Evolutionary conservation across 2,888 invertebrate genomes (phyloP), one percentile per base, ranked within the genome.

Genomic region (Amphiduros pacificus): DNA sequence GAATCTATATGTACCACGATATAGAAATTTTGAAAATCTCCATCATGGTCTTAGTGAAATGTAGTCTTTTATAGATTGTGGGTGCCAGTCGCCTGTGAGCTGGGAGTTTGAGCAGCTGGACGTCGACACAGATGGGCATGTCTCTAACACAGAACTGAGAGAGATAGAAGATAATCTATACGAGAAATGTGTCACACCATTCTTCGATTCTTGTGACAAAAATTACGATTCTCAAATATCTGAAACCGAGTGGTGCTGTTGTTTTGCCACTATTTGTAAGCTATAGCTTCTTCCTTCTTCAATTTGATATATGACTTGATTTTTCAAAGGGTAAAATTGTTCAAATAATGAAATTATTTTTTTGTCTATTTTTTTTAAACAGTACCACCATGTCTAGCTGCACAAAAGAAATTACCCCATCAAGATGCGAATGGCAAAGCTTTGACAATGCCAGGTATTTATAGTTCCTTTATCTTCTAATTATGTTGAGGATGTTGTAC

Each of bases 81-180:
- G 57, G 70, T 94, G 94, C 84, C 92, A 93, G 84, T 87, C 88
- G 61, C 94, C 94, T 84, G 94, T 94, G 69, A 90, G 91, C 82
- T 95, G 94, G 94, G 94, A 95, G 94, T 94, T 95, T 85, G 89
- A 89, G 69, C 94, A 94, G 84, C 87, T 94, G 82, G 94, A 95
- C 85, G 84, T 88, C 66, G 92, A 93, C 82, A 88, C 88, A 62
- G 93, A 94, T 83, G 89, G 89, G 0, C 85, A 87, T 72, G 87
- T 94, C 65, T 92, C 92, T 20, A 85, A 91, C 72, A 88, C 89
- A 81, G 92, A 94, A 84, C 87, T 94, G 70, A 93, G 91, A 83
- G 90, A 93, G 78, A 86, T 94, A 75, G 90, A 91, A 82, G 90
- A 91, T 76, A 91, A 91, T 82, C 89, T 90, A 79, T 87, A 87